These are phyloP conservation scores for Drosophila santomea DNA, from an alignment of 1,140 invertebrate species.

Conservation along the genomic window DNA sequence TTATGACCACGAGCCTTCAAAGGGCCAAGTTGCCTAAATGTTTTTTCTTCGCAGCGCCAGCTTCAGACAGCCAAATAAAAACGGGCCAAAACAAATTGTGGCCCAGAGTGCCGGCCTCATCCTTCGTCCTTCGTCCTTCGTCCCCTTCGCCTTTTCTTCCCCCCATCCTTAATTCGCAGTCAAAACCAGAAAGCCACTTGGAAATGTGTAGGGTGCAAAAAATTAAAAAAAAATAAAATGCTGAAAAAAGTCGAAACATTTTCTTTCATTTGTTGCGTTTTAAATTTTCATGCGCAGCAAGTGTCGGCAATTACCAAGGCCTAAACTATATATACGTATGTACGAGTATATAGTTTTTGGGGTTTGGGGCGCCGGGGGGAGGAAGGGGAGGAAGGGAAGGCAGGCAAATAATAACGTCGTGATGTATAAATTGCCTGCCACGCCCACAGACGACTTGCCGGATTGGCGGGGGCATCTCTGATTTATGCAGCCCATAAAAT, in stretches of 20 bases:
- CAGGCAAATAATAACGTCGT: slow-evolving; percentile 54
- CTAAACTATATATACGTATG: slow-evolving; percentile 28
- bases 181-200: slow-evolving; percentile 60
- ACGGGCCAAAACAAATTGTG: slow-evolving; percentile 57
- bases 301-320: slow-evolving; percentile 65
- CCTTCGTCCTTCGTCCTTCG: background rate
- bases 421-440: slow-evolving; percentile 68
- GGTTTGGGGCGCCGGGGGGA: no score
- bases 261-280: slow-evolving; percentile 78
- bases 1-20: slow-evolving; percentile 82
- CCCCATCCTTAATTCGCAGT: slow-evolving; percentile 43
- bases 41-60: slow-evolving; percentile 31
- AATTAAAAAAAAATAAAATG: slow-evolving; percentile 19
- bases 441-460: slow-evolving; percentile 31
- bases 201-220: slow-evolving; percentile 41
- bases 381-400: background rate
- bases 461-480: slow-evolving; percentile 38
- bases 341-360: slow-evolving; percentile 4
- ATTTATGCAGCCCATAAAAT: slow-evolving; percentile 63
- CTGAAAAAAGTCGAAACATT: slow-evolving; percentile 16
- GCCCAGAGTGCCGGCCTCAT: slow-evolving; percentile 26
- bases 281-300: slow-evolving; percentile 73
- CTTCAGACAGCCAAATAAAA: slow-evolving; percentile 48
- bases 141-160: background rate
- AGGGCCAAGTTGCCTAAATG: slow-evolving; percentile 78